Evolutionary conservation across 1,140 invertebrate genomes (phyloP), one percentile per base, ranked within the genome.

Genomic region (Pseudomyrmex sp.): DNA sequence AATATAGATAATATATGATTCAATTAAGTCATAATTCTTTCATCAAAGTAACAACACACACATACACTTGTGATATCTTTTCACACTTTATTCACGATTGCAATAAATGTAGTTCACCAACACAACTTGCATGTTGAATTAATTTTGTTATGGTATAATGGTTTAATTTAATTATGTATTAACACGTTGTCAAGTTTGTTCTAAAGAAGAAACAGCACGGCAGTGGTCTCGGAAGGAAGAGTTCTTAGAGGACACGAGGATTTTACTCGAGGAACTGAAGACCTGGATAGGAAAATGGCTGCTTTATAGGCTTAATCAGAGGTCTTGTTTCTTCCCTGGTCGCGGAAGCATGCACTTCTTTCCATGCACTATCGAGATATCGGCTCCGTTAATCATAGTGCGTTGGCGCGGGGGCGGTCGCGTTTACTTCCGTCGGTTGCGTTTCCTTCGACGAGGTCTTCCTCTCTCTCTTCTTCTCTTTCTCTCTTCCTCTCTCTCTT

Each of bases 321-420:
- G 68, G 76, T 54, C 83, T 85, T 85, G 58, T 69, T 88, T 86
- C 72, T 75, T 88, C 73, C 66, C 56, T 79, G 68, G 58, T 83
- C 73, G 69, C 58, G 68, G 52, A 92, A 93, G 86, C 85, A 76
- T 88, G 85, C 85, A 90, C 59, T 88, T 91, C 91, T 89, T 91
- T 90, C 87, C 87, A 82, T 88, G 86, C 89, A 89, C 86, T 88
- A 84, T 83, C 83, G 70, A 50, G 65, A 89, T 91, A 90, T 89
- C 79, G 85, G 82, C 59, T 84, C 23, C 76, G 66, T 9, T 89
- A 89, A 89, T 89, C 54, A 89, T 59, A 85, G 85, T 79, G 77
- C 74, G 35, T 9, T 9, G 35, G 12, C 13, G 2, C 61, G 54
- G 52, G 58, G 61, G 54, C 72, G 70, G 65, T 58, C 77, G 46